A percentile compares a stretch with the other conserved stretches of the same genome.
Conservation (phyloP, 2,113 vertebrate genomes). For the Seriola quinqueradiata region DNA sequence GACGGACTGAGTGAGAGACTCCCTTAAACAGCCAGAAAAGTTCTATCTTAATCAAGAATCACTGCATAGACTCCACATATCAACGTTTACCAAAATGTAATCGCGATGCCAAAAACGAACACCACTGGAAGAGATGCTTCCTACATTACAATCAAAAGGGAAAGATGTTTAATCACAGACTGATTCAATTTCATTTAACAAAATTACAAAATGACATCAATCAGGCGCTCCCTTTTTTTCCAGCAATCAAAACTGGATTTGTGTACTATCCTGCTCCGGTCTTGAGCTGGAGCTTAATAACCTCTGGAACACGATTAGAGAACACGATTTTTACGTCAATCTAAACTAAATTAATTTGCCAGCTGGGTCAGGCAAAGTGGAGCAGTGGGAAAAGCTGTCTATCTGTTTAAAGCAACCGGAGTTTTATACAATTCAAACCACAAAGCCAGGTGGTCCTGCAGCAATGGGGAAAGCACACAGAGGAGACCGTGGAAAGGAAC, state of each 20-base stretch:
- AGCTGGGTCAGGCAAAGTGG: constrained; percentile 64
- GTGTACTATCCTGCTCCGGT: constrained; percentile 29
- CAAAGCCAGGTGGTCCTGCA: constrained; percentile 79
- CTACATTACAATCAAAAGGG: constrained; percentile 36
- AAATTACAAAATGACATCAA: constrained; percentile 62
- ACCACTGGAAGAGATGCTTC: constrained; percentile 27
- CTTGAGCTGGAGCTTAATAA: constrained; percentile 49
- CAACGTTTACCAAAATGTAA: constrained; percentile 7
- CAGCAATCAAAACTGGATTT: constrained; percentile 63
- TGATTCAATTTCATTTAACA: constrained; percentile 61
- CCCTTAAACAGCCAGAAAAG: background rate
- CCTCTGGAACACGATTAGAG: constrained; percentile 60
- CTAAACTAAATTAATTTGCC: constrained; percentile 79
- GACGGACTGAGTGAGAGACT: background rate
- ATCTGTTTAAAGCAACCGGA: constrained; percentile 73
- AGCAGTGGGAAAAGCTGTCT: constrained; percentile 65
- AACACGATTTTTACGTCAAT: constrained; percentile 50
- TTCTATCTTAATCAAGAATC: constrained; percentile 16
- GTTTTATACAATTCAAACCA: constrained; percentile 68
- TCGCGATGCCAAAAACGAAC: constrained; percentile 18
- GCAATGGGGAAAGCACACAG: constrained; percentile 54
- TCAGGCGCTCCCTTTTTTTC: constrained; percentile 59
- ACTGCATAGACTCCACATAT: background rate
- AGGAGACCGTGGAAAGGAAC: constrained; percentile 45
- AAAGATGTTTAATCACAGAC: constrained; percentile 32